Percentiles rank a stretch among this genome's conserved stretches.
Conservation (phyloP, 2,113 vertebrate genomes). For the Dissostichus mawsoni region DNA sequence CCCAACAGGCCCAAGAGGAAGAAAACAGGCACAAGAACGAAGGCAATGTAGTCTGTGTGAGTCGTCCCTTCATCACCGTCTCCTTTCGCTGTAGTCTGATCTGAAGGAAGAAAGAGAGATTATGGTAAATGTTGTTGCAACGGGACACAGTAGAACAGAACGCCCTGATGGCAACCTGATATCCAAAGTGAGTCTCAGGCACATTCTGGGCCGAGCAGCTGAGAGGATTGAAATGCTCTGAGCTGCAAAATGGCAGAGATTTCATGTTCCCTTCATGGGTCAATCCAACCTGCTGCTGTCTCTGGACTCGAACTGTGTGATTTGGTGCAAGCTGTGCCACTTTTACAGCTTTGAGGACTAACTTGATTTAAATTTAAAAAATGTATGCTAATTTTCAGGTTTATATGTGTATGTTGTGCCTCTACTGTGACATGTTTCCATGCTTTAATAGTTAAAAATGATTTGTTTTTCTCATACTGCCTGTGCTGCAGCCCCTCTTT, state of each 20-base stretch:
- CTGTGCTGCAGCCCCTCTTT: too few species aligned
- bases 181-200: neutral
- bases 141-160: neutral
- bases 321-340: neutral
- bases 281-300: neutral
- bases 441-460: too few species aligned
- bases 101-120: slow-evolving; percentile 17
- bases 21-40: slow-evolving; percentile 89
- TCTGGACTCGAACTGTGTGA: slow-evolving; percentile 1
- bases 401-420: too few species aligned
- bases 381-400: too few species aligned
- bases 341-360: neutral
- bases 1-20: slow-evolving; percentile 94
- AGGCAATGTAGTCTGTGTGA: slow-evolving; percentile 85
- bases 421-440: too few species aligned
- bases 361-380: neutral
- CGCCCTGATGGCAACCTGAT: slow-evolving; percentile 36
- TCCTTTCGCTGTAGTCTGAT: neutral
- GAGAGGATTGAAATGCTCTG: slow-evolving; percentile 49
- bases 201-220: slow-evolving; percentile 41
- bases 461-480: too few species aligned
- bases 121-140: neutral
- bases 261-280: slow-evolving; percentile 19
- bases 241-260: slow-evolving; percentile 21
- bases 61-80: rapidly evolving